Percentiles rank a stretch among this genome's conserved stretches.
Evolutionary conservation across 2,888 invertebrate species (phyloP).

Genomic region (Nymphalis c-album): DNA sequence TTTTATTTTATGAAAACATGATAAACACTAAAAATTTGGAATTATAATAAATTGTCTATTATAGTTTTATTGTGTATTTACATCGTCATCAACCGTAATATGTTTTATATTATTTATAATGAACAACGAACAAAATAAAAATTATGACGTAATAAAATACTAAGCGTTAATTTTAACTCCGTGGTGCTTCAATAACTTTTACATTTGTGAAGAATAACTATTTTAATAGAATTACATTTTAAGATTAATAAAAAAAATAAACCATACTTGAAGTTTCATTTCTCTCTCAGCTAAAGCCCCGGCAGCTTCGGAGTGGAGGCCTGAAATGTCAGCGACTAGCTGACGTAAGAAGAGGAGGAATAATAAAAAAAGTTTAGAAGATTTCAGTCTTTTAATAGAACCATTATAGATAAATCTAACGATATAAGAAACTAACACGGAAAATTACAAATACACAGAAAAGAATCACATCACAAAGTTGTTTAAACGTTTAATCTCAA

Average conservation of each 20-base stretch:
- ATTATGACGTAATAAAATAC: too few relatives aligned
- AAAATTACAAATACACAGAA: conserved; percentile 29
- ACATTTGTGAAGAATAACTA: conserved; percentile 2
- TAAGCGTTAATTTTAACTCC: neutral
- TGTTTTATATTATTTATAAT: too few relatives aligned
- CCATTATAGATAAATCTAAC: conserved; percentile 67
- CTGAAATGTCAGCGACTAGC: too few relatives aligned
- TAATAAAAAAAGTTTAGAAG: conserved; percentile 39
- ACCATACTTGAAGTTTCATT: conserved; percentile 15
- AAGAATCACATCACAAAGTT: conserved; percentile 31
- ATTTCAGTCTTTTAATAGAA: conserved; percentile 81
- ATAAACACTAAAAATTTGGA: too few relatives aligned
- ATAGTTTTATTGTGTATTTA: too few relatives aligned
- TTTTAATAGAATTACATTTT: conserved; percentile 8
- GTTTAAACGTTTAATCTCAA: conserved; percentile 31
- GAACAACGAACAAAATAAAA: neutral
- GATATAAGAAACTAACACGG: conserved; percentile 52
- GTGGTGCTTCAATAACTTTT: conserved; percentile 15
- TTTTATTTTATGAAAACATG: too few relatives aligned
- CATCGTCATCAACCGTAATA: too few relatives aligned
- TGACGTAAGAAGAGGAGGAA: neutral
- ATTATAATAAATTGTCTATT: too few relatives aligned
- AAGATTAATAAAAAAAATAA: conserved; percentile 24
- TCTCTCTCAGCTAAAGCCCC: too few relatives aligned
- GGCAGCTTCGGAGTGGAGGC: too few relatives aligned